Base-by-base conservation (phyloP, 1,140 invertebrate species). In the Papilio dardanus region DNA sequence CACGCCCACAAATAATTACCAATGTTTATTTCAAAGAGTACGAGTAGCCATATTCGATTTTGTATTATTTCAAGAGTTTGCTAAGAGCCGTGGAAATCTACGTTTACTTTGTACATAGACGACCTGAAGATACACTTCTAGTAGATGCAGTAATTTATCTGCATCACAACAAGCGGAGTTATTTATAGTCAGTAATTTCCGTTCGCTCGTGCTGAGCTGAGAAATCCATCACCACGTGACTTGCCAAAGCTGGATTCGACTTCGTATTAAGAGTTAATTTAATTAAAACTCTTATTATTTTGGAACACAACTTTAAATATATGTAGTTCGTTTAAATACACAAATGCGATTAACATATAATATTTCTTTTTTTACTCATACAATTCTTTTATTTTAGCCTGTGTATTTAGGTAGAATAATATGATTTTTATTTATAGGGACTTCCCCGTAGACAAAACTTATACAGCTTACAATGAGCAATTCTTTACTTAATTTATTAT, bases 181-280 rank as follows among this genome's bases (percentile, higher is more conserved):
- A 62, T 62, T 62, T 62, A 62, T 62, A 62, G 54, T 19, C 12
- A 62, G 54, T 62, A 58, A 58, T 58, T 58, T 62, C 54, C 54
- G 24, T 30, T 62, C 10, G 10, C 54, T 28, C 2, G 54, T 62
- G 54, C 24, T 24, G 35, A 37, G 35, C 10, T 10, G 54, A 28
- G 54, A 62, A 62, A 62, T 30, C 54, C 14, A 21, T 62, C 54
- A 28, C 54, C 54, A 28, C 54, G 54, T 10, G n/a, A 19, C n/a
- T 46, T 19, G 42, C 42, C 42, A 46, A 46, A 46, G n/a, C n/a
- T 42, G 14, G 16, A 37, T 37, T 37, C 5, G 14, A 1, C 40
- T 42, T 42, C 40, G 40, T 42, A 42, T 42, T 3, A 42, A 42
- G 14, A 1, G 40, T 42, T n/a, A 4, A 42, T 42, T n/a, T 42